Evolutionary conservation across 2,888 invertebrate genomes (phyloP).

Genomic region (Hesperia comma): DNA sequence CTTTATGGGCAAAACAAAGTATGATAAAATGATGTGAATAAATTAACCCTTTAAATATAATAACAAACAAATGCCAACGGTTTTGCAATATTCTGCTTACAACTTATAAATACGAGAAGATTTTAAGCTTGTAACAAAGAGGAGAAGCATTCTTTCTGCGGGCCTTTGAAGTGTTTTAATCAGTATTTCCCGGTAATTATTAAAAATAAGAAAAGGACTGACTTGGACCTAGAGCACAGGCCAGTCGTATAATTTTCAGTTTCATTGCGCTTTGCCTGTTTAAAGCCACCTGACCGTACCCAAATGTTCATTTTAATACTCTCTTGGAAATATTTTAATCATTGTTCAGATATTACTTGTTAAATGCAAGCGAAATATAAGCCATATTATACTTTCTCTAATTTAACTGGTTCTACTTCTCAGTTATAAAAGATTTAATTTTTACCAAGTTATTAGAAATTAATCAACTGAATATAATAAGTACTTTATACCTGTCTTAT

Average conservation of each 20-base stretch:
- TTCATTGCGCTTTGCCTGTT: slow-evolving; percentile 21
- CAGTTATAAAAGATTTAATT: too few species aligned
- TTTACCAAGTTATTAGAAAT: neutral
- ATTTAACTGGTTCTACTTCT: too few species aligned
- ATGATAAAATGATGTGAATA: neutral
- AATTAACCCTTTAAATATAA: neutral
- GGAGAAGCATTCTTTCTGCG: slow-evolving; percentile 4
- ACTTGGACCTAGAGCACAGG: slow-evolving; percentile 4
- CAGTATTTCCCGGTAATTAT: slow-evolving; percentile 19
- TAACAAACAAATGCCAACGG: neutral
- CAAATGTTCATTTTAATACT: slow-evolving; percentile 22
- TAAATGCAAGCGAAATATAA: too few species aligned
- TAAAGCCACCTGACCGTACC: slow-evolving; percentile 12
- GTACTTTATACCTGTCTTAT: too few species aligned
- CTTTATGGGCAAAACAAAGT: too few species aligned
- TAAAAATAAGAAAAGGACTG: slow-evolving; percentile 15
- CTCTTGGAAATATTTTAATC: slow-evolving; percentile 23
- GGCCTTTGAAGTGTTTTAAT: slow-evolving; percentile 28
- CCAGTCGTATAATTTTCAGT: slow-evolving; percentile 24
- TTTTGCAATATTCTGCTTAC: slow-evolving; percentile 2
- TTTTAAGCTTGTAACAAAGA: slow-evolving; percentile 14
- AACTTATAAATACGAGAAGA: neutral
- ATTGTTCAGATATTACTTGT: neutral
- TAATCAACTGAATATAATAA: too few species aligned
- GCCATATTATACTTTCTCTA: too few species aligned